Percentiles rank a stretch among this genome's conserved stretches.
Evolutionary conservation across 2,113 vertebrate genomes (phyloP).

Genomic region (Chinchilla lanigera): DNA sequence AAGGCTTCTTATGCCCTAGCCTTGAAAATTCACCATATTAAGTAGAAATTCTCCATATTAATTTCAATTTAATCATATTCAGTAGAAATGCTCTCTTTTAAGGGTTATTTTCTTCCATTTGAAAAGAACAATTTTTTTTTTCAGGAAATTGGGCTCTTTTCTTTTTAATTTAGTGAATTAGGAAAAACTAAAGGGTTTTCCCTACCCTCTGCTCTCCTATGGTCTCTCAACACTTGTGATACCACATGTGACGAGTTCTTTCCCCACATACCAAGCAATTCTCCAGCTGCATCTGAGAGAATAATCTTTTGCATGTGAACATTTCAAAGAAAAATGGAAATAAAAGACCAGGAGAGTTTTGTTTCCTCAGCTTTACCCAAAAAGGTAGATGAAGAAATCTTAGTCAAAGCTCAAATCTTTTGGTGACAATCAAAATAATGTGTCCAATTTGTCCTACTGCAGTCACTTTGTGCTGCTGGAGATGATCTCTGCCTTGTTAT

Average conservation of each 20-base stretch:
- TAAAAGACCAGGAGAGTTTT: background rate
- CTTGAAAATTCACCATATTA: background rate
- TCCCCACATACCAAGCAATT: background rate
- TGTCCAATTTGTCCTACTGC: background rate
- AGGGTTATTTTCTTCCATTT: background rate
- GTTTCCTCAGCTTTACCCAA: background rate
- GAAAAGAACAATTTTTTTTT: background rate
- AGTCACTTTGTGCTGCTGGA: background rate
- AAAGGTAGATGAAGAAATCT: background rate
- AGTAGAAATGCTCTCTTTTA: slow-evolving; percentile 2
- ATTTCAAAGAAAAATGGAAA: slow-evolving; percentile 33
- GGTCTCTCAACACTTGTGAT: slow-evolving; percentile 6
- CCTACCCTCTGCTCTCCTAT: background rate
- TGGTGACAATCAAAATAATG: slow-evolving; percentile 6
- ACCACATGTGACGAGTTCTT: background rate
- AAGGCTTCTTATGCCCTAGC: background rate
- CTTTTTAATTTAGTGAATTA: slow-evolving; percentile 10
- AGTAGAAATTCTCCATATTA: background rate
- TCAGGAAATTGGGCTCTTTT: background rate
- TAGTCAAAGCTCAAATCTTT: slow-evolving; percentile 12
- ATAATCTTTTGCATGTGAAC: background rate
- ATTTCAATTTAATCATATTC: background rate
- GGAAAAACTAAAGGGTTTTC: background rate
- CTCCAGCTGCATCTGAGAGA: background rate
- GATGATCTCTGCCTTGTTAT: background rate